These are phyloP conservation scores for Zingel zingel DNA, from an alignment of 2,113 vertebrate species.

Conservation along the genomic window DNA sequence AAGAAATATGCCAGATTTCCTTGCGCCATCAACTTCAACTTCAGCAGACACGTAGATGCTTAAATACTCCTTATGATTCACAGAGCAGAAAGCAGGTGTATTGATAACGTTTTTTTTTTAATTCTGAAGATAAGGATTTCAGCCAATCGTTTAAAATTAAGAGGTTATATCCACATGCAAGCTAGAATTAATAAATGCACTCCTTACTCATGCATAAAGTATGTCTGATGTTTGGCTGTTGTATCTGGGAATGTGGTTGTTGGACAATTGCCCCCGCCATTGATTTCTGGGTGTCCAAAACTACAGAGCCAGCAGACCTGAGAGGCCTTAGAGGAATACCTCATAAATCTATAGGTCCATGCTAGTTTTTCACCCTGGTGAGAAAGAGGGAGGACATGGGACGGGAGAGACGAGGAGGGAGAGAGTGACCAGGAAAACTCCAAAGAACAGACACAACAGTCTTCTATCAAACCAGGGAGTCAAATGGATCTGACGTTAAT, in stretches of 20 bases:
- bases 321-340: slow-evolving; percentile 46
- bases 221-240: neutral
- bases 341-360: slow-evolving; percentile 70
- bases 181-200: neutral
- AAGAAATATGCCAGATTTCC: neutral
- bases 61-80: neutral
- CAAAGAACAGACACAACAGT: slow-evolving; percentile 25
- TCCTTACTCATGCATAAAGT: neutral
- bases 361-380: slow-evolving; percentile 75
- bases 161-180: neutral
- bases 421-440: slow-evolving; percentile 11
- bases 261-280: slow-evolving; percentile 6
- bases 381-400: slow-evolving; percentile 60
- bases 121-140: neutral
- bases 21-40: no score
- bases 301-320: slow-evolving; percentile 33
- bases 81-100: no score
- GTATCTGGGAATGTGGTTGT: neutral
- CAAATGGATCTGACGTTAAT: slow-evolving; percentile 3
- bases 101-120: neutral
- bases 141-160: neutral
- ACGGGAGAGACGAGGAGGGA: neutral
- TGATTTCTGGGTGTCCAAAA: slow-evolving; percentile 57
- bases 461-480: neutral
- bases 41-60: neutral